Conservation (phyloP, 2,797 vertebrate genomes). For the Rhinichthys osculus region DNA sequence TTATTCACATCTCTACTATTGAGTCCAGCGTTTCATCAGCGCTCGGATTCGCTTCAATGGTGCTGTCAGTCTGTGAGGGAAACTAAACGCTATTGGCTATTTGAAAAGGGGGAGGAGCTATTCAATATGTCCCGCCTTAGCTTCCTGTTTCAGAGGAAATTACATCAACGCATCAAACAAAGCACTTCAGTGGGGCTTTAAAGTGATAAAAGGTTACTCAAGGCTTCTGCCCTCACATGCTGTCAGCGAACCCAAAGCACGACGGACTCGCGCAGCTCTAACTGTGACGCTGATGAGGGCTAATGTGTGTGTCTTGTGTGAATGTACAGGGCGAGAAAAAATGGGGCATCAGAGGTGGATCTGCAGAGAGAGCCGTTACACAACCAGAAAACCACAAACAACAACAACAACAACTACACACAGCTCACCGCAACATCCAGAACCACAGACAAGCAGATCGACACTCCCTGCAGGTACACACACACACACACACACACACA, state of each 20-base stretch:
- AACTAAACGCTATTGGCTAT: no score
- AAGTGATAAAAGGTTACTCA: neutral
- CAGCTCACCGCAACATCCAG: neutral
- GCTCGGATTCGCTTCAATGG: no score
- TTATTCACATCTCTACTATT: no score
- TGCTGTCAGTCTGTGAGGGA: no score
- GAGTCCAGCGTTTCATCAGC: no score
- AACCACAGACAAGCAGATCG: neutral
- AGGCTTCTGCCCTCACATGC: neutral
- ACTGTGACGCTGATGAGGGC: neutral
- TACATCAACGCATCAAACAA: no score
- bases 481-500: neutral
- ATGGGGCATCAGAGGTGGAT: conserved; percentile 70
- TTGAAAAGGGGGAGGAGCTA: no score
- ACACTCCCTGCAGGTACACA: conserved; percentile 17
- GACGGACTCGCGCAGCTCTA: neutral
- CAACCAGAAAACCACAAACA: conserved; percentile 82
- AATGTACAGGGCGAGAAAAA: conserved; percentile 23
- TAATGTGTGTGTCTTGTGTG: neutral
- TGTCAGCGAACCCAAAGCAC: neutral
- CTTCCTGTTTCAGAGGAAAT: no score
- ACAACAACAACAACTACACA: conserved; percentile 80
- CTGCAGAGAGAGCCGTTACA: conserved; percentile 75
- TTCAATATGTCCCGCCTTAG: no score
- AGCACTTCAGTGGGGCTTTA: no score